Evolutionary conservation across 2,113 vertebrate genomes (phyloP), one percentile per base, ranked within the genome.

Genomic region (Halcyon malimbica): DNA sequence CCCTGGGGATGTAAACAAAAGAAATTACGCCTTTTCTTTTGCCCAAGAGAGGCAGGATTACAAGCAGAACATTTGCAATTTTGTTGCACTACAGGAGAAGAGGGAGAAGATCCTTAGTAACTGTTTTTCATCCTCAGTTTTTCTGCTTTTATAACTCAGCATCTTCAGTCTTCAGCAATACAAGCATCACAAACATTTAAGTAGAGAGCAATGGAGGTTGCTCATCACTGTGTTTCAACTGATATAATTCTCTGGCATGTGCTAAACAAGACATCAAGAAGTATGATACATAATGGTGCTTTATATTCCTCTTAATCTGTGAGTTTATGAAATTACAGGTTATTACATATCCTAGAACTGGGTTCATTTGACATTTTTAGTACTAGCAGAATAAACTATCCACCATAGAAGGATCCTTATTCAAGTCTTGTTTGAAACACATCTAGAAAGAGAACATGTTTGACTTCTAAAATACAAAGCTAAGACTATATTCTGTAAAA

Each of bases 1-100:
- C 92, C 64, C 85, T 51, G 23, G 82, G 90, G 94, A 97, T 46
- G 80, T 92, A 97, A 96, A 97, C 93, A 94, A 84, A 96, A 84
- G n/a, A 90, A 93, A 88, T 83, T 65, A 74, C 74, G 68, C 59
- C 15, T 71, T 90, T 82, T 74, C 78, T 67, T 94, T 88, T 82
- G 50, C 90, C 64, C 96, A 75, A 28, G 90, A 95, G 94, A 94
- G 42, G 9, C 25, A 77, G n/a, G 28, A 6, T 94, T 88, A 64
- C 59, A 74, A 51, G 90, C 64, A 80, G 83, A 96, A 75, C 51
- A 41, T 94, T 91, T 93, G 75, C 69, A 94, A 56, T 80, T 93
- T 59, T 78, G 64, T 88, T 89, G 59, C 0, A 0, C 75, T 60
- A 44, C 39, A 56, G 56, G 54, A 37, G 46, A 69, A 90, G 70